phyloP scores from a whole-genome alignment of 2,113 vertebrate species.

The Candoia aspera region DNA sequence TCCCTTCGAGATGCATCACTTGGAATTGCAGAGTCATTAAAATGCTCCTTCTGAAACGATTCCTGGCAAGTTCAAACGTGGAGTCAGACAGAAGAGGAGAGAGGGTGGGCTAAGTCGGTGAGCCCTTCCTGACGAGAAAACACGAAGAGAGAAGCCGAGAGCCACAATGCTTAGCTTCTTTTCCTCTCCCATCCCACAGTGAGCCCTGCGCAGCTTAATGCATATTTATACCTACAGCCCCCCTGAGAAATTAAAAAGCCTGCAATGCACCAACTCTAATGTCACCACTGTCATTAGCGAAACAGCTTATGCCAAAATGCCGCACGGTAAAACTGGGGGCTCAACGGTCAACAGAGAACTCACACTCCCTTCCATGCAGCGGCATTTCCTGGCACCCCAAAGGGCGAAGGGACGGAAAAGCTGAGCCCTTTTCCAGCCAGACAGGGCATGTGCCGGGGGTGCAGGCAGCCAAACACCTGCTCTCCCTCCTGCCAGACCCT shows the following conservation, averaged over 20 bases:
- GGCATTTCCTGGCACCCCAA: background rate
- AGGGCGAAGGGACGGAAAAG: background rate
- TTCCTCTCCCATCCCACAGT: background rate
- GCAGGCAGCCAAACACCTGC: too few species aligned
- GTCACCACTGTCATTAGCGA: slow-evolving; percentile 3
- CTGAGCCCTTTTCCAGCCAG: too few species aligned
- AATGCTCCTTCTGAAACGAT: background rate
- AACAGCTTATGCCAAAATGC: background rate
- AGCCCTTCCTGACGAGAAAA: slow-evolving; percentile 6
- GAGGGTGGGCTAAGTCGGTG: background rate
- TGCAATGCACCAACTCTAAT: slow-evolving; percentile 40
- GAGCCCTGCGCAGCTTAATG: slow-evolving; percentile 42
- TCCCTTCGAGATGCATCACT: background rate
- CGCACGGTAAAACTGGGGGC: background rate
- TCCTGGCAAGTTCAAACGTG: slow-evolving; percentile 20
- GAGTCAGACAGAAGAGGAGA: background rate
- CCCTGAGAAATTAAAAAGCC: slow-evolving; percentile 47
- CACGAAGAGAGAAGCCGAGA: background rate
- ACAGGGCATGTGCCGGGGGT: too few species aligned
- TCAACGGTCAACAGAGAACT: background rate
- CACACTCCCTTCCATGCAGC: background rate
- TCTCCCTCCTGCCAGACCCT: too few species aligned
- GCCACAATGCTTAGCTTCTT: slow-evolving; percentile 36
- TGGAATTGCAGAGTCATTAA: background rate
- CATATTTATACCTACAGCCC: slow-evolving; percentile 43